Base-by-base conservation (phyloP, 2,113 vertebrate species). In the Boleophthalmus pectinirostris region DNA sequence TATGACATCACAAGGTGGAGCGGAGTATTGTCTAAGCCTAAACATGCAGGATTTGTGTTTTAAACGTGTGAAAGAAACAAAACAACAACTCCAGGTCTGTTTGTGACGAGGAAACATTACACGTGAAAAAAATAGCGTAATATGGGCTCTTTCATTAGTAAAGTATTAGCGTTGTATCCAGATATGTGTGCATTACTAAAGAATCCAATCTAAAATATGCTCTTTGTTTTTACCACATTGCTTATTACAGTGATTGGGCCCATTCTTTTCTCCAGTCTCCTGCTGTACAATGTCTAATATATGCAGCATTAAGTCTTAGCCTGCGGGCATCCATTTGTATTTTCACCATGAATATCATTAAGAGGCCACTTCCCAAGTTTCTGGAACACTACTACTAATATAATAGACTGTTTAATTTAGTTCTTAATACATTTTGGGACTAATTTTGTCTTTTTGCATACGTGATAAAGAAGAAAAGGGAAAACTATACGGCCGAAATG, bases 261-360 rank as follows among this genome's bases (percentile, higher is more conserved):
- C 71, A 82, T 82, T 68, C 29, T 76, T 81, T 77, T 74, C 63
- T 70, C 33, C 72, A 77, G 56, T 77, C 81, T 68, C 76, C 29
- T 66, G 58, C 43, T 58, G 56, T 20, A 66, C 43, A 35, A 43
- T 64, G 66, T 75, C 69, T 82, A 68, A 86, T 86, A 86, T 78
- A 78, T 82, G 83, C 79, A 80, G 82, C 16, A 69, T 75, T 46
- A 77, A 56, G 46, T 82, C 63, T 83, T 78, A 72, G 79, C 88
- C 79, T 49, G 68, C 2, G 21, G 88, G 81, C 78, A 80, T 66
- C 51, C 71, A 73, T 84, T 77, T 77, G 70, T 81, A 77, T 78
- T 78, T 81, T 79, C 65, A 74, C 45, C 51, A 38, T 75, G 74
- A 84, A 84, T 84, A 71, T 84, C 57, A 75, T 82, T 79, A 78